Evolutionary conservation across 2,113 vertebrate genomes (phyloP), one percentile per base, ranked within the genome.

Genomic region (Bubalus kerabau): DNA sequence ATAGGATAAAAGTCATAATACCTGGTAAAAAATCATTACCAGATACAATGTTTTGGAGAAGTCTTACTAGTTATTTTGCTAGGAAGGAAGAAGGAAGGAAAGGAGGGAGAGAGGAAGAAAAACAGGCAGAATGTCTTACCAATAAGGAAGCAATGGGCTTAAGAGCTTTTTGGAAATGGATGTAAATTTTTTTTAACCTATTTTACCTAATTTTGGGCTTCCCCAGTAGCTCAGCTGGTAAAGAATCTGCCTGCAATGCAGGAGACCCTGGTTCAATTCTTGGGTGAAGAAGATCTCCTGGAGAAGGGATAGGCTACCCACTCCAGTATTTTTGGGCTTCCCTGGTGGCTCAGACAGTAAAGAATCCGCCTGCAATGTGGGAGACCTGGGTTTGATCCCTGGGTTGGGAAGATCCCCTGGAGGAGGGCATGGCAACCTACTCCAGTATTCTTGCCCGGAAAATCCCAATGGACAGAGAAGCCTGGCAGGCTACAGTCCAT

Each of bases 111-210:
- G 30, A 21, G 19, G 32, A 23, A 54, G 80, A 3, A 32, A 82
- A n/a, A 50, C 28, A 83, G 12, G 81, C 12, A 21, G 12, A 60
- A 14, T 14, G 26, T 71, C 21, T 84, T 24, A 62, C 46, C 46
- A 56, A 36, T 5, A 36, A 64, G 60, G 64, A 82, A 46, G 28
- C 56, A 32, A 2, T 11, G 24, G 26, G 21, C 24, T 81, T 74
- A 82, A 81, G 43, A 74, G 48, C 23, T 62, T 94, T 95, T 54
- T 59, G 48, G 81, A 87, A 83, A 62, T 5, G 32, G 60, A 46
- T 17, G 52, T 13, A 71, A 80, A 84, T n/a, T 59, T 1, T n/a
- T 62, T 62, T 88, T 71, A 59, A 59, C 82, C 50, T 30, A 40
- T 76, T 76, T 40, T 71, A 71, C n/a, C n/a, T 71, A 40, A 71